Conservation (phyloP, 1,140 invertebrate species). For the Drosophila biarmipes region DNA sequence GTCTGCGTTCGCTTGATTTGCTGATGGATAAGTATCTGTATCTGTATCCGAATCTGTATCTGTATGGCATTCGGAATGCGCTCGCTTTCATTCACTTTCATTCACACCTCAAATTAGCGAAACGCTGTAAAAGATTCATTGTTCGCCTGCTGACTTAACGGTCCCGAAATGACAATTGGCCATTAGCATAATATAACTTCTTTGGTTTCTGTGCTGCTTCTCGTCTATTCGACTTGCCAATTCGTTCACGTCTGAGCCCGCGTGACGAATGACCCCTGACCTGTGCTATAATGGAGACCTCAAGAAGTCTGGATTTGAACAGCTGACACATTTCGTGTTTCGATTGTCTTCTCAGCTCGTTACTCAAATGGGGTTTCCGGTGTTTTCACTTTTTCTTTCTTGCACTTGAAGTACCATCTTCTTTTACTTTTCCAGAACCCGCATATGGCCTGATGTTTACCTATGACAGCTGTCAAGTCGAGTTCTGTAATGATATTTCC, state of each 20-base stretch:
- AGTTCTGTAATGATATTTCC: conserved; percentile 70
- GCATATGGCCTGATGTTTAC: conserved; percentile 31
- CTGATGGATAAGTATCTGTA: conserved; percentile 55
- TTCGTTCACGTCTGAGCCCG: conserved; percentile 31
- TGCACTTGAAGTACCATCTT: conserved; percentile 25
- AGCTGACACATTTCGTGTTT: conserved; percentile 47
- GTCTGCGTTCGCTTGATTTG: conserved; percentile 22
- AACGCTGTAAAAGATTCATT: conserved; percentile 57
- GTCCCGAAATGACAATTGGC: conserved; percentile 53
- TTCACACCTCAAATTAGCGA: conserved; percentile 72
- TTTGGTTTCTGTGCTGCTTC: neutral
- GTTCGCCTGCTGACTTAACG: conserved; percentile 51
- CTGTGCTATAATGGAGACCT: conserved; percentile 33
- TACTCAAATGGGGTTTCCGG: conserved; percentile 72
- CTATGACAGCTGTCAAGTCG: conserved; percentile 68
- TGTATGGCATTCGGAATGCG: too few relatives aligned
- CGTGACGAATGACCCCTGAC: conserved; percentile 52
- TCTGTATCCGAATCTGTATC: conserved; percentile 12
- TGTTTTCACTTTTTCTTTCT: conserved; percentile 70
- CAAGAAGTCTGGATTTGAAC: conserved; percentile 41
- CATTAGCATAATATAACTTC: conserved; percentile 50
- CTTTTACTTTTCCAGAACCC: conserved; percentile 40
- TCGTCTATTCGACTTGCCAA: conserved; percentile 22
- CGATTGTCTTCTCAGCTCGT: conserved; percentile 64
- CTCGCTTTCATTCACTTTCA: conserved; percentile 67